Percentiles rank a stretch among this genome's conserved stretches.
Evolutionary conservation across 2,797 vertebrate species (phyloP).

Genomic region (Fratercula arctica): DNA sequence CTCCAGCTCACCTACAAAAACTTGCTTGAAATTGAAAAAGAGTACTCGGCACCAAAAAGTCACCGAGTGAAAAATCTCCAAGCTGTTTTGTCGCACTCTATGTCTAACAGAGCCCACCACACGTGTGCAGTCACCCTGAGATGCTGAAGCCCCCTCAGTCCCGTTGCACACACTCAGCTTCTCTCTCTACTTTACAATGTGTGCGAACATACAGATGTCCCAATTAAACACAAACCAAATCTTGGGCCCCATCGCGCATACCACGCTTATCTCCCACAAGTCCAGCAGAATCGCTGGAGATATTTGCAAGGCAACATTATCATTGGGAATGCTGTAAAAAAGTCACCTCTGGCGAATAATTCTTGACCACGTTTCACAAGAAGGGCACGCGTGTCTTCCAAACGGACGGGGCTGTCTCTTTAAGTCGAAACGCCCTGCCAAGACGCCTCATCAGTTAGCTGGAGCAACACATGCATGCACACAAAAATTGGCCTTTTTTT

Average conservation of each 20-base stretch:
- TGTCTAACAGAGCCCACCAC: not conserved
- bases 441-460: conserved; percentile 50
- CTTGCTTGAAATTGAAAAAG: not conserved
- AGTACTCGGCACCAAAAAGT: not conserved
- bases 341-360: conserved; percentile 59
- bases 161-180: not conserved
- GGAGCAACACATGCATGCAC: not conserved
- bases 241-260: not conserved
- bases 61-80: not conserved
- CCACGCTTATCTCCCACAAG: conserved; percentile 46
- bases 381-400: conserved; percentile 13
- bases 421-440: conserved; percentile 14
- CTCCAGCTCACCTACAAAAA: not conserved
- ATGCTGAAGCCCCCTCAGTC: not conserved
- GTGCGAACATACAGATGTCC: not conserved
- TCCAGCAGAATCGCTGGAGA: conserved; percentile 17
- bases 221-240: not conserved
- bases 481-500: conserved; percentile 45
- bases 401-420: conserved; percentile 41
- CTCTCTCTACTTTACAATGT: not conserved
- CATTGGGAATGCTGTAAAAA: conserved; percentile 60
- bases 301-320: conserved; percentile 45
- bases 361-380: conserved; percentile 49
- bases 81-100: not conserved
- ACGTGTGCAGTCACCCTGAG: accelerated